phyloP scores from a whole-genome alignment of 2,888 invertebrate species.

The Belgica antarctica region DNA sequence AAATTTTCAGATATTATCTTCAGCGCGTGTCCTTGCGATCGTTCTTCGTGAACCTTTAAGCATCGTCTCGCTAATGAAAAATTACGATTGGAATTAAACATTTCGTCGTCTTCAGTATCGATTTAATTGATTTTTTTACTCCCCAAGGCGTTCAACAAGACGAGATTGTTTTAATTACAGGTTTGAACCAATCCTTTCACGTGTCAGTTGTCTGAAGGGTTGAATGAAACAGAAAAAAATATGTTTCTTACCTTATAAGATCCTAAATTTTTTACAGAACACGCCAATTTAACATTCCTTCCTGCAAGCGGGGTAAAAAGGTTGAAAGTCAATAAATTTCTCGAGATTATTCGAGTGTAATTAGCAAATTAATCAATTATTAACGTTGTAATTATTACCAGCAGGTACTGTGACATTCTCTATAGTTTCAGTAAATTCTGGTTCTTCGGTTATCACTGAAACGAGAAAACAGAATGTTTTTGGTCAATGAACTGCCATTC shows the following conservation, averaged over 20 bases:
- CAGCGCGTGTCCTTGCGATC: too few species aligned
- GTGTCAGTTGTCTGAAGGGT: background rate
- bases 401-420: conserved; percentile 84
- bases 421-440: conserved; percentile 85
- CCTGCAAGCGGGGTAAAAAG: conserved; percentile 4
- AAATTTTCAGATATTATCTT: too few species aligned
- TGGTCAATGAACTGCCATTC: background rate
- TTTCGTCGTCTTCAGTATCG: too few species aligned
- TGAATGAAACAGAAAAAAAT: background rate
- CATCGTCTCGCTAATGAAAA: too few species aligned
- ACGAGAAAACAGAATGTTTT: background rate
- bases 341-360: background rate
- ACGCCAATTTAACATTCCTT: conserved; percentile 55
- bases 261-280: conserved; percentile 56
- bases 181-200: background rate
- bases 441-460: conserved; percentile 68
- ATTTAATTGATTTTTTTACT: too few species aligned
- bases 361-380: background rate
- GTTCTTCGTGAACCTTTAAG: too few species aligned
- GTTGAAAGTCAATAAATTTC: background rate
- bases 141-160: conserved; percentile 8
- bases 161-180: conserved; percentile 2
- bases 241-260: conserved; percentile 53
- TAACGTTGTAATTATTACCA: conserved; percentile 46
- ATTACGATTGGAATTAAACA: too few species aligned